phyloP scores from a whole-genome alignment of 2,888 invertebrate species.

The Theretra japonica region DNA sequence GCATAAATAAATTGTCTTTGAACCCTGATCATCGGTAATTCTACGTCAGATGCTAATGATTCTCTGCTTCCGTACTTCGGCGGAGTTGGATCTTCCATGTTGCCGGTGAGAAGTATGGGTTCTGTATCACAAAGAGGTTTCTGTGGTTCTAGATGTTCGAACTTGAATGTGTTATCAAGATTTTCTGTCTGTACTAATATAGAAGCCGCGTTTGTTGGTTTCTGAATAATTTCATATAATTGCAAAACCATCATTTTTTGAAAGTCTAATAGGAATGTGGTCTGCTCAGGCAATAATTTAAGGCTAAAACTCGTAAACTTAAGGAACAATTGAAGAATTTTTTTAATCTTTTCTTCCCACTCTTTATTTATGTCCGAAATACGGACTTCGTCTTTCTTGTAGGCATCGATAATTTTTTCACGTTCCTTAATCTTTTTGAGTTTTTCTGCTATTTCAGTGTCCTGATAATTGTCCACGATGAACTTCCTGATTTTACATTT shows the following conservation, averaged over 20 bases:
- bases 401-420: conserved; percentile 54
- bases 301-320: conserved; percentile 75
- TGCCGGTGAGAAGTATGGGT: conserved; percentile 69
- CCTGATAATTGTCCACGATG: conserved; percentile 64
- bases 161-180: conserved; percentile 56
- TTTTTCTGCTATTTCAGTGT: conserved; percentile 60
- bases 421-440: conserved; percentile 61
- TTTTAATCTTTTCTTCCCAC: conserved; percentile 73
- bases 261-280: conserved; percentile 71
- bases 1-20: conserved; percentile 72
- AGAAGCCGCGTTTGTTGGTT: conserved; percentile 49
- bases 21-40: conserved; percentile 64
- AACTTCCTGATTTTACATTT: conserved; percentile 74
- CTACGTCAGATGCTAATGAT: conserved; percentile 65
- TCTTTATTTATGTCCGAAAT: conserved; percentile 64
- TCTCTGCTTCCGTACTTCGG: conserved; percentile 68
- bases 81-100: conserved; percentile 57
- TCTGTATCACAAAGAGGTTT: conserved; percentile 55
- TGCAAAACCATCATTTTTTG: conserved; percentile 76
- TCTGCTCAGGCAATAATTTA: conserved; percentile 75
- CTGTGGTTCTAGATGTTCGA: conserved; percentile 47
- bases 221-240: conserved; percentile 71
- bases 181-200: conserved; percentile 61
- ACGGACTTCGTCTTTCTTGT: conserved; percentile 53
- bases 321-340: conserved; percentile 70